Conservation (phyloP, 2,113 vertebrate species). For the Oryzias melastigma region DNA sequence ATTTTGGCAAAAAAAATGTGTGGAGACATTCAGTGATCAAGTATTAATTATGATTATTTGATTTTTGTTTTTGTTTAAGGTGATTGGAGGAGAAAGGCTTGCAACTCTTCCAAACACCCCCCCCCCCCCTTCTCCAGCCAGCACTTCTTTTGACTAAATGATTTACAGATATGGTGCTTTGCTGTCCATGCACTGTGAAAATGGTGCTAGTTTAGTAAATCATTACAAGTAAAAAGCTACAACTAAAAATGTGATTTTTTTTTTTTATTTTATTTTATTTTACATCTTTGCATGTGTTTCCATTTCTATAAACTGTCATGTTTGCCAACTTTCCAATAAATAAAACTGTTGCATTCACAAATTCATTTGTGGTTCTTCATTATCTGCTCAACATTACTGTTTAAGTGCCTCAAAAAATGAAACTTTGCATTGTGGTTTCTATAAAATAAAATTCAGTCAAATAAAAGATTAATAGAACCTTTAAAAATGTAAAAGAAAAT, state of each 20-base stretch:
- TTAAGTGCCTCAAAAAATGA: not conserved
- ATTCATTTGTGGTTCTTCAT: slow-evolving; percentile 6
- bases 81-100: slow-evolving; percentile 4
- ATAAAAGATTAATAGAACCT: too few relatives aligned
- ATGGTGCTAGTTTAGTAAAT: slow-evolving; percentile 11
- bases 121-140: slow-evolving; percentile 5
- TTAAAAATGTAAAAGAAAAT: too few relatives aligned
- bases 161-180: slow-evolving; percentile 8
- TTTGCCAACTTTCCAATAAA: slow-evolving; percentile 31
- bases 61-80: slow-evolving; percentile 6
- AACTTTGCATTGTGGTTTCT: not conserved
- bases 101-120: not conserved
- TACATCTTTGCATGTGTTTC: slow-evolving; percentile 1
- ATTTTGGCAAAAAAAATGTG: too few relatives aligned
- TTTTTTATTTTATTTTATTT: not conserved
- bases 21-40: too few relatives aligned
- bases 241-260: not conserved
- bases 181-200: not conserved
- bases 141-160: slow-evolving; percentile 11
- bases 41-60: too few relatives aligned
- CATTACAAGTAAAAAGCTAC: not conserved
- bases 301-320: not conserved
- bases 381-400: not conserved
- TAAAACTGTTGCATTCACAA: not conserved
- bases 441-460: not conserved